Evolutionary conservation across 2,113 vertebrate species (phyloP).

Genomic region (Hemibagrus wyckioides): DNA sequence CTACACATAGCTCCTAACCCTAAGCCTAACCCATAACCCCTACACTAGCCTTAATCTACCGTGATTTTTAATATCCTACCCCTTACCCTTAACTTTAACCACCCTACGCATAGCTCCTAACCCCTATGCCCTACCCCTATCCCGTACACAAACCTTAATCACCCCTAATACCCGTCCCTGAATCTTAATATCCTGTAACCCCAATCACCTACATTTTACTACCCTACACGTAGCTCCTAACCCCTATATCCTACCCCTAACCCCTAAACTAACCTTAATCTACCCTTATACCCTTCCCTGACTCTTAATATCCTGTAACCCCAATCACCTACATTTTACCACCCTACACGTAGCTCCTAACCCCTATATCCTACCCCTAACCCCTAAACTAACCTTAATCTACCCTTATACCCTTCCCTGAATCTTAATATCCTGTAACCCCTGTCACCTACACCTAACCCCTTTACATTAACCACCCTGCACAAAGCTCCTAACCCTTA

Average conservation of each 20-base stretch:
- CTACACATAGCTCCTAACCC: neutral
- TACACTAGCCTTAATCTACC: too few species aligned
- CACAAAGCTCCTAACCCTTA: neutral
- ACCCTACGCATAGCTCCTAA: neutral
- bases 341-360: neutral
- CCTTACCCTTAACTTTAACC: neutral
- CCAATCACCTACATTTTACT: neutral
- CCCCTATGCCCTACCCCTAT: too few species aligned
- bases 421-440: neutral
- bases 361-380: neutral
- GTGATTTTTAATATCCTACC: too few species aligned
- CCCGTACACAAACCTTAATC: neutral
- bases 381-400: too few species aligned
- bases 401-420: neutral
- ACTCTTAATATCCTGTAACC: neutral
- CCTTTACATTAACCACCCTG: neutral
- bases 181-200: neutral
- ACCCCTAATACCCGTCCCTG: neutral
- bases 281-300: neutral
- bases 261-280: neutral
- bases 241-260: neutral
- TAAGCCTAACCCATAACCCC: neutral
- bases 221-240: neutral
- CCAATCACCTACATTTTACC: neutral
- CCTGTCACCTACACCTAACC: neutral